phyloP scores from a whole-genome alignment of 2,888 invertebrate genomes.

The Blera fallax region DNA sequence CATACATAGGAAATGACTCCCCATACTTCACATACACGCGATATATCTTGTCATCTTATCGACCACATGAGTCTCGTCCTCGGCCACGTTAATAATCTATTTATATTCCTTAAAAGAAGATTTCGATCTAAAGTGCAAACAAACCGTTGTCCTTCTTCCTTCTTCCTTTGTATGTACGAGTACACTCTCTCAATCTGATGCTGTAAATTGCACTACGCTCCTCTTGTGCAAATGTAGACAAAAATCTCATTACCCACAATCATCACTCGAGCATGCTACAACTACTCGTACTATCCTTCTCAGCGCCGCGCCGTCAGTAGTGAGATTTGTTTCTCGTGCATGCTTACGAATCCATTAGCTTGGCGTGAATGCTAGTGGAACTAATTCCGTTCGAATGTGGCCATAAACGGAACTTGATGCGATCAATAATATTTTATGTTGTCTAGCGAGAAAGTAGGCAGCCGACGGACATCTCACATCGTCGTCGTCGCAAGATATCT shows the following conservation, averaged over 20 bases:
- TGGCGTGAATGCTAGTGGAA: conserved; percentile 60
- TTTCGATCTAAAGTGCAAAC: conserved; percentile 61
- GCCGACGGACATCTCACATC: conserved; percentile 40
- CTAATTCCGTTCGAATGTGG: conserved; percentile 57
- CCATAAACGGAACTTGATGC: conserved; percentile 68
- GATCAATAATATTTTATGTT: conserved; percentile 71
- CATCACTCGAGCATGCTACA: background rate
- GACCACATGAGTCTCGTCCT: background rate
- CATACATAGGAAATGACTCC: background rate
- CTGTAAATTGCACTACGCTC: conserved; percentile 41
- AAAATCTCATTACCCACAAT: conserved; percentile 56
- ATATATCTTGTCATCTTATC: conserved; percentile 1
- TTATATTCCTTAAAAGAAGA: conserved; percentile 58
- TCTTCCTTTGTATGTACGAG: too few species aligned
- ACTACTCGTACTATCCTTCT: too few species aligned
- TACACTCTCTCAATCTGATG: conserved; percentile 37
- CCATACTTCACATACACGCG: background rate
- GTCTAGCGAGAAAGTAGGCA: conserved; percentile 62
- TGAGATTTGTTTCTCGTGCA: conserved; percentile 42
- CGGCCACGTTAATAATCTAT: conserved; percentile 61
- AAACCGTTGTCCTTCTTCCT: conserved; percentile 52
- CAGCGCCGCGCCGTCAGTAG: too few species aligned
- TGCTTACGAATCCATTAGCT: conserved; percentile 60
- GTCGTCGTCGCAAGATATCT: conserved; percentile 19
- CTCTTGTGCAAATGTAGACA: conserved; percentile 30